These are phyloP conservation scores for Crypturellus tataupa DNA, from an alignment of 2,797 vertebrate species.

Conservation along the genomic window DNA sequence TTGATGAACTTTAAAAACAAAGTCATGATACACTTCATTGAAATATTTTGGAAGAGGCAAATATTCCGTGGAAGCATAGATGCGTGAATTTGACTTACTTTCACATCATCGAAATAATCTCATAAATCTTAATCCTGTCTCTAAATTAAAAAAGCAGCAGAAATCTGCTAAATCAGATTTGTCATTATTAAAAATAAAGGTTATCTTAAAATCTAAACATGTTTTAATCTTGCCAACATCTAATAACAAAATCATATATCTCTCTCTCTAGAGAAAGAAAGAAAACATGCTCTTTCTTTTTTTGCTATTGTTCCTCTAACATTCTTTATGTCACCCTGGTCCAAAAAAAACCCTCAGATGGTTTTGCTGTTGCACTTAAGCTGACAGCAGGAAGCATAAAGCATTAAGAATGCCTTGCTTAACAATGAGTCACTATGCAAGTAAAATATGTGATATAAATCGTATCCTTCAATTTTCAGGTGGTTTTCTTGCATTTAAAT, in stretches of 20 bases:
- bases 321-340: background rate
- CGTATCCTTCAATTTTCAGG: background rate
- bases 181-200: conserved; percentile 24
- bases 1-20: background rate
- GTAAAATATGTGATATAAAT: background rate
- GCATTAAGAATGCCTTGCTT: background rate
- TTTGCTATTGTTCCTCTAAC: background rate
- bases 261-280: background rate
- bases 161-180: conserved; percentile 9
- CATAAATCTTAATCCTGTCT: background rate
- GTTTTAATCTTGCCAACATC: background rate
- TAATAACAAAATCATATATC: background rate
- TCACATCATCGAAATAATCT: background rate
- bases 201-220: conserved; percentile 14
- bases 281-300: background rate
- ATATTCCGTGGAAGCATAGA: conserved; percentile 2
- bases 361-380: background rate
- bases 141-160: conserved; percentile 21
- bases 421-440: background rate
- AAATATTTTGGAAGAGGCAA: background rate
- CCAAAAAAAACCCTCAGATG: background rate
- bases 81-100: conserved; percentile 12
- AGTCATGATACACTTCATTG: background rate
- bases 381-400: background rate
- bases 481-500: background rate